phyloP scores from a whole-genome alignment of 2,797 vertebrate species.

The Danio jaintianensis region DNA sequence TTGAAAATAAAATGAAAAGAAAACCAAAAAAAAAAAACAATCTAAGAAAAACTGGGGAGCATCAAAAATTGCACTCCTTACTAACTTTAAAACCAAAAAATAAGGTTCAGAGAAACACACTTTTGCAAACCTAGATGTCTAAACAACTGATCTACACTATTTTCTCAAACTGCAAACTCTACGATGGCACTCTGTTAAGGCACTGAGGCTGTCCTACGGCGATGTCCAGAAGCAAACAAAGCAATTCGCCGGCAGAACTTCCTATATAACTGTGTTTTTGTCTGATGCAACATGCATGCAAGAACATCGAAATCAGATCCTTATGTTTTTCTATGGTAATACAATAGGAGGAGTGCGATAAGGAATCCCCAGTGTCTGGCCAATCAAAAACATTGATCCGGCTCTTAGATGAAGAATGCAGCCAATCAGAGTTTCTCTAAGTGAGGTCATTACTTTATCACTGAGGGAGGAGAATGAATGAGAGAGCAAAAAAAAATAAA shows the following conservation, averaged over 20 bases:
- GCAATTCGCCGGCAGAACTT: conserved; percentile 65
- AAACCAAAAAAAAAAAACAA: conserved; percentile 50
- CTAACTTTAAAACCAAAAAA: conserved; percentile 29
- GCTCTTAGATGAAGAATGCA: conserved; percentile 29
- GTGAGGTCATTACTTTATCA: conserved; percentile 59
- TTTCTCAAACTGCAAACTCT: conserved; percentile 24
- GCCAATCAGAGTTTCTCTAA: conserved; percentile 68
- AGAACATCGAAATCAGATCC: conserved; percentile 74
- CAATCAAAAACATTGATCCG: conserved; percentile 64
- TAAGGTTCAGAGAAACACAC: conserved; percentile 17
- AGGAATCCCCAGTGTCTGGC: conserved; percentile 69
- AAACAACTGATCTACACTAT: conserved; percentile 2
- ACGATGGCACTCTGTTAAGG: conserved; percentile 17
- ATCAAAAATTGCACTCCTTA: conserved; percentile 65
- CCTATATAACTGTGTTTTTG: conserved; percentile 75
- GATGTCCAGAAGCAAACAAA: conserved; percentile 62
- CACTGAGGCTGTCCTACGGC: conserved; percentile 25
- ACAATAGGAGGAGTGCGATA: conserved; percentile 68
- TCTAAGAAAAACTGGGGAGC: conserved; percentile 64
- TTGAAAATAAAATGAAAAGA: conserved; percentile 33
- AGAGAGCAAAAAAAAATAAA: conserved; percentile 33
- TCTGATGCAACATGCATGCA: conserved; percentile 82
- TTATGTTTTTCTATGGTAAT: conserved; percentile 71
- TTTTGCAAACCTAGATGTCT: conserved; percentile 41
- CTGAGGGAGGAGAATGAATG: conserved; percentile 44